Conservation (phyloP, 2,113 vertebrate genomes). For the Hyperoodon ampullatus region DNA sequence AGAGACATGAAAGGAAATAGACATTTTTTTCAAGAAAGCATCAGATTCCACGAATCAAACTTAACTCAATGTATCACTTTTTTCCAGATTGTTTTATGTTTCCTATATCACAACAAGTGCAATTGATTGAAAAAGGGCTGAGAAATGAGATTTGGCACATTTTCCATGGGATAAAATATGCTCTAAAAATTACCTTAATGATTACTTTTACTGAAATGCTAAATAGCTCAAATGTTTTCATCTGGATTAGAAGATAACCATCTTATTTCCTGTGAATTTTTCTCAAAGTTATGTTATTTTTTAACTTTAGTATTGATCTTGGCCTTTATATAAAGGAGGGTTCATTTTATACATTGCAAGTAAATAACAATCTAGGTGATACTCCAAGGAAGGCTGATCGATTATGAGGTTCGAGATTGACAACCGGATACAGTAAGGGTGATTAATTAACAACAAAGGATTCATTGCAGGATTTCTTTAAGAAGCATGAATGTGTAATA, state of each 20-base stretch:
- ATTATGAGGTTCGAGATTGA: background rate
- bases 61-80: background rate
- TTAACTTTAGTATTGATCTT: background rate
- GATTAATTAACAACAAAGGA: background rate
- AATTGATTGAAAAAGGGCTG: background rate
- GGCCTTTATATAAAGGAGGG: background rate
- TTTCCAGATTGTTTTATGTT: background rate
- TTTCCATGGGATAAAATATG: constrained; percentile 6
- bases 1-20: constrained; percentile 72
- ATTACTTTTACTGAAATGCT: background rate
- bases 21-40: constrained; percentile 67
- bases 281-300: background rate
- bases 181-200: background rate
- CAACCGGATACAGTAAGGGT: background rate
- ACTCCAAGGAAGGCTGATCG: background rate
- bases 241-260: background rate
- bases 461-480: background rate
- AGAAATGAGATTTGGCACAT: background rate
- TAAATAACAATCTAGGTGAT: background rate
- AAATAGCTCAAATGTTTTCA: background rate
- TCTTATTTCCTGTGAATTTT: background rate
- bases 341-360: background rate
- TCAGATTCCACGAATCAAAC: constrained; percentile 68
- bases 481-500: background rate
- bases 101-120: background rate